Conservation (phyloP, 2,888 invertebrate species). For the Hypercompe scribonia region DNA sequence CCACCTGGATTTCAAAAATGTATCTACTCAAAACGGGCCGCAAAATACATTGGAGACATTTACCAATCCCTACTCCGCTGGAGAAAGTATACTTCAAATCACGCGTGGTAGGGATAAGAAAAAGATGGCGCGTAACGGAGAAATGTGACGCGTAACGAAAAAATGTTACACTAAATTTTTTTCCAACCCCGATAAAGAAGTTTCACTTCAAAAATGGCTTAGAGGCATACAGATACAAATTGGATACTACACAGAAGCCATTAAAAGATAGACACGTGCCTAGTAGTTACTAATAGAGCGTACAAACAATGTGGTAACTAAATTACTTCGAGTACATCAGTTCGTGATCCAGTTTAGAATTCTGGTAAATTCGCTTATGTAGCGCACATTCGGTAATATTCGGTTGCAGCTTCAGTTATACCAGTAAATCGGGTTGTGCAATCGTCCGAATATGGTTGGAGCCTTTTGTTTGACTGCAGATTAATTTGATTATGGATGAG, state of each 20-base stretch:
- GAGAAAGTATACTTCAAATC: too few relatives aligned
- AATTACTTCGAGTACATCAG: constrained; percentile 45
- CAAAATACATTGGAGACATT: too few relatives aligned
- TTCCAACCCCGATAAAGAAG: too few relatives aligned
- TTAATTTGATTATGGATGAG: constrained; percentile 18
- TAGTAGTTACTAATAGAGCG: constrained; percentile 28
- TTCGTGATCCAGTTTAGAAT: constrained; percentile 48
- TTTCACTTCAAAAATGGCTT: too few relatives aligned
- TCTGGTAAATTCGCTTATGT: constrained; percentile 38
- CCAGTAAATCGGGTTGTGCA: constrained; percentile 33
- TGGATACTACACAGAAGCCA: not conserved
- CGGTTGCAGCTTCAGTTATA: constrained; percentile 28
- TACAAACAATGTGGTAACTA: constrained; percentile 36
- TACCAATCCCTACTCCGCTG: too few relatives aligned
- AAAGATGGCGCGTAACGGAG: too few relatives aligned
- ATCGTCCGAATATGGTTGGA: constrained; percentile 24
- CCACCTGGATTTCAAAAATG: too few relatives aligned
- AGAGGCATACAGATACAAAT: fast-evolving
- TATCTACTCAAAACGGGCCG: too few relatives aligned
- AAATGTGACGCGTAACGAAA: too few relatives aligned
- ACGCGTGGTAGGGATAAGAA: too few relatives aligned
- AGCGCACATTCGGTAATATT: constrained; percentile 33
- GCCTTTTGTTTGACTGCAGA: constrained; percentile 22
- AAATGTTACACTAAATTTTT: too few relatives aligned
- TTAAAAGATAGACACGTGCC: not conserved